A percentile compares a stretch with the other conserved stretches of the same genome.
phyloP scores from a whole-genome alignment of 2,888 invertebrate genomes.

The Acanthosoma haemorrhoidale region DNA sequence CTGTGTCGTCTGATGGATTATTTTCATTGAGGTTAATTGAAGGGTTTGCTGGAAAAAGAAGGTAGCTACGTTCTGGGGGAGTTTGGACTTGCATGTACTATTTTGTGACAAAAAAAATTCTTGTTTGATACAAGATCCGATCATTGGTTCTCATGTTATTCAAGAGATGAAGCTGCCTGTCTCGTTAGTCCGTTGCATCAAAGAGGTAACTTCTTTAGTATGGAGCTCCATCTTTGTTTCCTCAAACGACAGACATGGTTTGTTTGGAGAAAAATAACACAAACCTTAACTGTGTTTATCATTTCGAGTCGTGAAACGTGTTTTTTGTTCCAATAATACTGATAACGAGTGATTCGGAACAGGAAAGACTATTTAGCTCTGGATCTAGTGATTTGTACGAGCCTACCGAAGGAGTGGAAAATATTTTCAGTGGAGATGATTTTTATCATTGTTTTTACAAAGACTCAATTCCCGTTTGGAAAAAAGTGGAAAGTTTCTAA shows the following conservation, averaged over 20 bases:
- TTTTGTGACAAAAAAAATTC: too few species aligned
- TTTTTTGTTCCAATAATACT: background rate
- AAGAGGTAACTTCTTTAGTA: too few species aligned
- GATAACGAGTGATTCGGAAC: background rate
- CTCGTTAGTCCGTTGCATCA: background rate
- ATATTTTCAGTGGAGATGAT: background rate
- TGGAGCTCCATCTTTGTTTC: too few species aligned
- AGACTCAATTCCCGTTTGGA: background rate
- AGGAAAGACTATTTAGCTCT: background rate
- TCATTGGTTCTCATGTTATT: background rate
- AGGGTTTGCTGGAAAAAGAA: constrained; percentile 2
- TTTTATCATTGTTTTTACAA: background rate
- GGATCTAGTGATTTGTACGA: background rate
- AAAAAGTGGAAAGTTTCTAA: background rate
- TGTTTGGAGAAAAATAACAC: too few species aligned
- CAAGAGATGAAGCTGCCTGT: constrained; percentile 3
- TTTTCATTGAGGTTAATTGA: background rate
- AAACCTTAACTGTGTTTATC: background rate
- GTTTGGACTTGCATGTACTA: background rate
- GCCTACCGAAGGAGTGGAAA: background rate
- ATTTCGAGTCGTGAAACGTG: background rate
- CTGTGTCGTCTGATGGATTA: too few species aligned
- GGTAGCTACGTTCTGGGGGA: background rate
- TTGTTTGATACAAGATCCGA: background rate
- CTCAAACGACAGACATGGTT: too few species aligned